Evolutionary conservation across 2,797 vertebrate species (phyloP), one percentile per base, ranked within the genome.

Genomic region (Lutjanus campechanus): DNA sequence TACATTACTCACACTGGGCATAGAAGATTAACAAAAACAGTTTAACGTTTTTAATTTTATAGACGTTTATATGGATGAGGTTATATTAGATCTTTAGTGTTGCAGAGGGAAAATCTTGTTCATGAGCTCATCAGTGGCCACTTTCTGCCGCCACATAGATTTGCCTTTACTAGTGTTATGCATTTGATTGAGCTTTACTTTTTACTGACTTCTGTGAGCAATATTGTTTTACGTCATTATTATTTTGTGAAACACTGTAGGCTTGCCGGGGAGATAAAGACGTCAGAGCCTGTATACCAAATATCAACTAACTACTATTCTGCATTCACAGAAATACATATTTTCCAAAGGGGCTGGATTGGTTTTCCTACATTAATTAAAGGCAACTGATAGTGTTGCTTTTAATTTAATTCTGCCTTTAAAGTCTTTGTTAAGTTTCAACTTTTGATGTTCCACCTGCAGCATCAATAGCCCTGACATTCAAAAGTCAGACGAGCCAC

Each of bases 401-500:
- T 56, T 68, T 62, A 6, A 63, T 76, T 56, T 43, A 58, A 36
- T 60, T 64, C 15, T 25, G 12, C 4, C 10, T 67, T 19, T 41
- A 4, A 68, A 60, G 47, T 25, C 50, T 63, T 16, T 74, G 19
- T 54, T n/a, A 68, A 58, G 49, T 7, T 19, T 66, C 16, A 53
- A 19, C n/a, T 64, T 77, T 29, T 41, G n/a, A 81, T 73, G 15
- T 53, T 61, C 12, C 17, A 53, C 29, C 69, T 70, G 41, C 50
- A 22, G 19, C 47, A 61, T 68, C 12, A 55, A 36, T 7, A 16
- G 29, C 47, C 8, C 1, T 54, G 10, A 15, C 44, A 41, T 61
- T 58, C 44, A 74, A 67, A 62, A 49, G 11, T 46, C 56, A 77
- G 12, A 63, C 9, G 8, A 64, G 41, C 25, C 8, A 17, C 54